These are phyloP conservation scores for Podarcis siculus DNA, from an alignment of 2,797 vertebrate species.

Conservation along the genomic window DNA sequence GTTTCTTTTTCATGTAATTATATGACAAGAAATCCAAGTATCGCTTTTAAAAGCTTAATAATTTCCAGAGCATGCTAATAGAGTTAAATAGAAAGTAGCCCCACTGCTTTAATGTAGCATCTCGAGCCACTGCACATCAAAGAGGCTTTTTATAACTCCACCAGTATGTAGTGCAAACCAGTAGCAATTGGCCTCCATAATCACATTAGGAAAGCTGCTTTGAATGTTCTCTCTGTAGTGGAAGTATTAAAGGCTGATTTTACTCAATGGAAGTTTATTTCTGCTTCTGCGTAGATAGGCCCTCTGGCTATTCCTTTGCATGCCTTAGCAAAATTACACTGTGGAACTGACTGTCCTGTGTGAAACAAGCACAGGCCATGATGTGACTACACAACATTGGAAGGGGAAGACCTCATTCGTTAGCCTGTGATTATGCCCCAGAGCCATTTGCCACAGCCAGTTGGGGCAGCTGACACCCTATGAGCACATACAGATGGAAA, in stretches of 20 bases:
- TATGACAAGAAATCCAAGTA: conserved; percentile 57
- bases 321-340: conserved; percentile 6
- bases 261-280: neutral
- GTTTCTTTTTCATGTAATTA: conserved; percentile 67
- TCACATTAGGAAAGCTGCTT: conserved; percentile 39
- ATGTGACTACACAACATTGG: neutral
- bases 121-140: conserved; percentile 30
- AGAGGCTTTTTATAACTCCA: conserved; percentile 27
- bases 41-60: conserved; percentile 55
- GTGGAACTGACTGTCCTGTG: conserved; percentile 3
- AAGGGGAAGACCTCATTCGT: neutral
- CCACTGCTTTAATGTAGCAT: neutral
- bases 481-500: neutral
- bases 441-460: neutral
- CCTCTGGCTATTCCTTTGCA: conserved; percentile 16
- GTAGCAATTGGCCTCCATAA: conserved; percentile 44
- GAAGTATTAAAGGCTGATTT: neutral
- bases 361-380: neutral
- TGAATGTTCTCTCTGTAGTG: conserved; percentile 16
- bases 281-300: neutral
- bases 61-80: conserved; percentile 50
- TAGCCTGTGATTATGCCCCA: no score
- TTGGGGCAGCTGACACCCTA: neutral
- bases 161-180: conserved; percentile 40
- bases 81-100: conserved; percentile 33